Evolutionary conservation across 2,113 vertebrate genomes (phyloP), one percentile per base, ranked within the genome.

Genomic region (Monopterus albus): DNA sequence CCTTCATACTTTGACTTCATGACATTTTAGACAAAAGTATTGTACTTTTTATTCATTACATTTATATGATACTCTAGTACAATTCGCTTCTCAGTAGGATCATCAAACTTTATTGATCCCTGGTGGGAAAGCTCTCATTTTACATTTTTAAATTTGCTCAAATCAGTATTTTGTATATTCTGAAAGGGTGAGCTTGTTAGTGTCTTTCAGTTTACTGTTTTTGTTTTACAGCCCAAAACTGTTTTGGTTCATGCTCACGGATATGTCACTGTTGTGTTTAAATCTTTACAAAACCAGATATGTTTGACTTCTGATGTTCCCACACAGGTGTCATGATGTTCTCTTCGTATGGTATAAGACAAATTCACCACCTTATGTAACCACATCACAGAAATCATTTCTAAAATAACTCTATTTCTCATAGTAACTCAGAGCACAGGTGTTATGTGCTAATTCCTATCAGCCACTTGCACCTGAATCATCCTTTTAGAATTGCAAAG

Each of bases 381-480:
- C 53, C 59, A 31, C 71, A 46, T 42, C 39, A 59, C 40, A 29
- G 17, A 67, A 52, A 52, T 20, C 26, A 18, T 47, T 43, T 59
- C 25, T 58, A 68, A 64, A 72, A 79, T 75, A 62, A 59, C 50
- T 14, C 20, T 33, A 2, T 46, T 49, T 11, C 45, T 40, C 31
- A 11, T 46, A 42, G 46, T 20, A 28, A 70, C 52, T 40, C 28
- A 31, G 45, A 71, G 58, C 45, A 33, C 60, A 71, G 66, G 66
- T 75, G 75, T 38, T 11, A 5, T 21, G 69, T 38, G 21, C 36
- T 35, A 49, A 55, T 43, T 79, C 57, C 51, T 69, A 64, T 83
- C 76, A 68, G 72, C 45, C 13, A 15, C 66, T 68, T 64, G 59
- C 64, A 74, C 80, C 53, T 57, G 57, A 75, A 72, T 75, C 51